Conservation (phyloP, 2,888 invertebrate species). For the Hydroisotoma schaefferi region DNA sequence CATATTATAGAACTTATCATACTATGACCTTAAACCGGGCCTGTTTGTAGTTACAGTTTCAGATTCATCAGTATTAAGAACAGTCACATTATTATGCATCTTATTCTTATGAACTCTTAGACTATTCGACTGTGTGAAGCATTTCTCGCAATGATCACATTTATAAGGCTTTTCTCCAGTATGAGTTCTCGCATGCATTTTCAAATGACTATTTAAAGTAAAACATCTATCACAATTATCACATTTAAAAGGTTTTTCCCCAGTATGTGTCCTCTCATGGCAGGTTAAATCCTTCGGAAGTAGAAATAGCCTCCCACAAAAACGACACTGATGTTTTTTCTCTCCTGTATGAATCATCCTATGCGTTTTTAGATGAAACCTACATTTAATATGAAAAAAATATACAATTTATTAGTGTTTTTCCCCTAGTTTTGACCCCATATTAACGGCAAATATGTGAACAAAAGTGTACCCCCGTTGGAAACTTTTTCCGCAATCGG, state of each 20-base stretch:
- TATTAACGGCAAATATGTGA: too few relatives aligned
- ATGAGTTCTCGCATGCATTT: conserved; percentile 7
- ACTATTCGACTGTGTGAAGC: conserved; percentile 9
- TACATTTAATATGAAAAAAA: too few relatives aligned
- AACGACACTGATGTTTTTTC: conserved; percentile 38
- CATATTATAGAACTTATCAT: too few relatives aligned
- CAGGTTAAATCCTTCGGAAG: conserved; percentile 25
- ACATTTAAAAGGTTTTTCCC: conserved; percentile 4
- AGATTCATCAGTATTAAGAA: too few relatives aligned
- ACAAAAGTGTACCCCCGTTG: too few relatives aligned
- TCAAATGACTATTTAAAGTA: conserved; percentile 10
- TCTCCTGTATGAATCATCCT: conserved; percentile 34
- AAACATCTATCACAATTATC: not conserved
- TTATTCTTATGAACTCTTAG: conserved; percentile 11
- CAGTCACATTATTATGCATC: not conserved
- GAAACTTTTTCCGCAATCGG: conserved; percentile 39
- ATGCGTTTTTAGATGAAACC: conserved; percentile 40
- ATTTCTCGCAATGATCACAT: conserved; percentile 6
- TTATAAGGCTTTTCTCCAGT: conserved; percentile 15
- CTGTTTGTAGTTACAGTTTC: too few relatives aligned
- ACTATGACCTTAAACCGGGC: too few relatives aligned
- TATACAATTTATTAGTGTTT: too few relatives aligned
- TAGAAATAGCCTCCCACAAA: conserved; percentile 39
- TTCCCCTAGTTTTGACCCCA: too few relatives aligned
- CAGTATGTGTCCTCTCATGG: conserved; percentile 9